Conservation (phyloP, 2,888 invertebrate species). For the Eristalinus sepulchralis region DNA sequence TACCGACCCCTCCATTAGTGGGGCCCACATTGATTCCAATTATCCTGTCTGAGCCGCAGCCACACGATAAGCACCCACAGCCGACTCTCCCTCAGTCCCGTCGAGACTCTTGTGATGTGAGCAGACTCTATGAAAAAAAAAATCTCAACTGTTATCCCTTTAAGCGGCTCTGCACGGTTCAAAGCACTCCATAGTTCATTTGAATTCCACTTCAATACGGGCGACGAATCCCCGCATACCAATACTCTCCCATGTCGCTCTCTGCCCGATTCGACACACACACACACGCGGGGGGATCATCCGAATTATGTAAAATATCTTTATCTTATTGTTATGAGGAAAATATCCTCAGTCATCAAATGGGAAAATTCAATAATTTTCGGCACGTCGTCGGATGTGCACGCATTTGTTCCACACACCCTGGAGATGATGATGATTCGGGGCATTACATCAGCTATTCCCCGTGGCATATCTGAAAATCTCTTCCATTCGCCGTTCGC, state of each 20-base stretch:
- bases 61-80: neutral
- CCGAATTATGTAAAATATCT: conserved; percentile 47
- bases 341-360: conserved; percentile 51
- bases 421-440: neutral
- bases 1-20: neutral
- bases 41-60: neutral
- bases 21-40: neutral
- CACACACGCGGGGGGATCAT: neutral
- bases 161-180: neutral
- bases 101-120: neutral
- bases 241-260: neutral
- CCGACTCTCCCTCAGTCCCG: neutral
- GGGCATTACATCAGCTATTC: conserved; percentile 41
- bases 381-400: conserved; percentile 25
- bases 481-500: neutral
- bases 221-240: neutral
- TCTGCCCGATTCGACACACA: neutral
- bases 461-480: conserved; percentile 31
- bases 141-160: neutral
- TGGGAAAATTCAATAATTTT: conserved; percentile 59
- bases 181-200: neutral
- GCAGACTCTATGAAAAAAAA: neutral
- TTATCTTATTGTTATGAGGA: conserved; percentile 54
- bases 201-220: neutral
- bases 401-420: neutral